Base-by-base conservation (phyloP, 2,113 vertebrate genomes). In the Neotoma lepida region DNA sequence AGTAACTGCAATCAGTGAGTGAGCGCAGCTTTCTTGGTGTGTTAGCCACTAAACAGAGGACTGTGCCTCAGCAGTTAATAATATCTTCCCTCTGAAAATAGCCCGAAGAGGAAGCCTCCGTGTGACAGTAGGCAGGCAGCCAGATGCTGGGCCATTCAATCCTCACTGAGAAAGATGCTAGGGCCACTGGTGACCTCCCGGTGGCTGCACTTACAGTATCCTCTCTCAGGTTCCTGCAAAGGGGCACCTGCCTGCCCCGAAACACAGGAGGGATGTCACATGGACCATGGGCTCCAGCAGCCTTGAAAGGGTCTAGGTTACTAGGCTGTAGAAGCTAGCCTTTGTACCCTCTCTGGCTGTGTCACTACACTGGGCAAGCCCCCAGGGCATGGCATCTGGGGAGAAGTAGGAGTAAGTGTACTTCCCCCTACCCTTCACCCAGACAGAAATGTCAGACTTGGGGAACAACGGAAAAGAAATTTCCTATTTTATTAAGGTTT, bases 21-120 rank as follows among this genome's bases (percentile, higher is more conserved):
- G 56, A 93, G 77, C 64, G 87, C 89, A 81, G 90, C 93, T 96
- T 97, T 96, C 97, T 96, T 93, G 93, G 96, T 97, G 94, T 92
- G 94, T 95, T 90, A 96, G 90, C 96, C 82, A 96, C 97, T 98
- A 95, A 97, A 95, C 94, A 88, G 95, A 97, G 98, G 94, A n/a
- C 98, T 33, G 77, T 96, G 98, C 96, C 98, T 98, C 98, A 89
- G 98, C 96, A 81, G 98, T 98, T 98, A 99, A 99, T 98, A 99
- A 99, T 99, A 99, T 98, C 98, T 98, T 95, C 44, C 89, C 18
- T 97, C 99, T 98, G 99, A 99, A 99, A 99, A 99, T 99, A 99
- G 99, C 99, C 99, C 49, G 89, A 97, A 97, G 98, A 99, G 99
- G 99, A 99, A 99, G 98, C 98, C 98, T 98, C 98, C 99, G 98